Percentiles rank a stretch among this genome's conserved stretches.
Evolutionary conservation across 1,140 invertebrate genomes (phyloP).

Genomic region (Sitobion miscanthi): DNA sequence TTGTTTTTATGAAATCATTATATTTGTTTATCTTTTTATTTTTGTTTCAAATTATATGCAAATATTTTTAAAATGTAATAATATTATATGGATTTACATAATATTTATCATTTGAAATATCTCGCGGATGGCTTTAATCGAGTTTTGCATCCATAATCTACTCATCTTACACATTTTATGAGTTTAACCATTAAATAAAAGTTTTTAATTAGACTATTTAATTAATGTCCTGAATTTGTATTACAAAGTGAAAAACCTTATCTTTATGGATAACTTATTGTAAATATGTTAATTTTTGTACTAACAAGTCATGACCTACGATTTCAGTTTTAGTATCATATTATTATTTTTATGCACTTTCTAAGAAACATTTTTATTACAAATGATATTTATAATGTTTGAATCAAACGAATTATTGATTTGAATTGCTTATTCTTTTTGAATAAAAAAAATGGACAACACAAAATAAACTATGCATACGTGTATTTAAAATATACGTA

Average conservation of each 20-base stretch:
- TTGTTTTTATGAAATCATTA: not conserved
- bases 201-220: not conserved
- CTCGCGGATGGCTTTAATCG: not conserved
- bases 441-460: not conserved
- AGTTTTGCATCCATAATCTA: not conserved
- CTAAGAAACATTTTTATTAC: not conserved
- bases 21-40: not conserved
- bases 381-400: not conserved
- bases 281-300: not conserved
- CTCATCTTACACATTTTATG: not conserved
- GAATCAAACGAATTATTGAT: not conserved
- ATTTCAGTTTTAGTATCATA: not conserved
- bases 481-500: not conserved
- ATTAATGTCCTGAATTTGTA: not conserved
- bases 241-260: not conserved
- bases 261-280: not conserved
- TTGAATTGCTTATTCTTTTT: not conserved
- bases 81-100: not conserved
- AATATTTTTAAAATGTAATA: not conserved
- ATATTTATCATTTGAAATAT: not conserved
- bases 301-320: not conserved
- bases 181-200: not conserved
- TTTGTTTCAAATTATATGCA: not conserved
- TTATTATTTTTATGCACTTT: no score
- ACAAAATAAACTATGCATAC: not conserved